Evolutionary conservation across 2,888 invertebrate species (phyloP), one percentile per base, ranked within the genome.

Genomic region (Odontomyia ornata): DNA sequence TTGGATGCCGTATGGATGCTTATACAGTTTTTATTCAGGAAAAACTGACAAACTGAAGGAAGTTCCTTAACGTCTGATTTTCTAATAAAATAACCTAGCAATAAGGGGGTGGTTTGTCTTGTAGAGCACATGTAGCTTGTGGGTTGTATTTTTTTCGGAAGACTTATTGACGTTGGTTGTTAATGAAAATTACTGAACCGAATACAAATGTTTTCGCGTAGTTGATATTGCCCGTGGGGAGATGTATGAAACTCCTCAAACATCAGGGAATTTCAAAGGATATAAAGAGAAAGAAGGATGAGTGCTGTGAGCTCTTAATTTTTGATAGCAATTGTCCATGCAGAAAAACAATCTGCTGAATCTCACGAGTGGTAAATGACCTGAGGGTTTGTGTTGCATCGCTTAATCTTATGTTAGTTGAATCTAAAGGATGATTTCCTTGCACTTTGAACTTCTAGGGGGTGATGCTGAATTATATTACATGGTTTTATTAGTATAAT

Each of bases 131-230:
- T 23, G 60, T 28, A n/a, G 21, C 15, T 30, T n/a, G 43, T 18
- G 18, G 18, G 23, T 30, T 30, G 52, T 18, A 5, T 1, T 13
- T n/a, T 36, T 13, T 9, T 30, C 21, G 47, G 9, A n/a, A 15
- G 21, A 69, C 69, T 47, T 69, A 69, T 47, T 47, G 69, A 23
- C 47, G 47, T 47, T 46, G 30, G 69, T 47, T 47, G 23, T 46
- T 69, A 69, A 69, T 69, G 69, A 69, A 69, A 69, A 69, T 69
- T 30, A 69, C 46, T 69, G 65, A n/a, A 65, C 65, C 65, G 69
- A 69, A 69, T 46, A 69, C 69, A 47, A 69, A 69, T 47, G 30
- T 46, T 46, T 69, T 69, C 46, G 7, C 23, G 27, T 69, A 47
- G 69, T 36, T 36, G 36, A 36, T 36, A 3, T 9, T 36, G 36